Evolutionary conservation across 2,113 vertebrate genomes (phyloP), one percentile per base, ranked within the genome.

Genomic region (Brachirus orientalis): DNA sequence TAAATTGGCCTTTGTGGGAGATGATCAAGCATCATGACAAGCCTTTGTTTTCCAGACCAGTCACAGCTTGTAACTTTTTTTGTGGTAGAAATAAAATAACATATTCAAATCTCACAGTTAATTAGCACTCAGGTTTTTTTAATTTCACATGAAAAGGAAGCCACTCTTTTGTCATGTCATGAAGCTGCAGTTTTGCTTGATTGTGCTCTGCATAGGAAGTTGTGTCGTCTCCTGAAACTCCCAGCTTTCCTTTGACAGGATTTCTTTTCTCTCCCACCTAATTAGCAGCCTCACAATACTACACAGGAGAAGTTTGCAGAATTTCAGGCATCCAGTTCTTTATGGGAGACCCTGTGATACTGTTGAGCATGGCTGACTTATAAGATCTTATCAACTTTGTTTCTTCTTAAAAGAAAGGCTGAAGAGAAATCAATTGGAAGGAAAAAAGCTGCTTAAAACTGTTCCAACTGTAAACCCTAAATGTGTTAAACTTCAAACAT

Each of bases 351-450:
- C 53, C 76, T 76, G 69, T 75, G 76, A 86, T 87, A 82, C 72
- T 69, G 78, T 66, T 69, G 61, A 76, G 66, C 63, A 37, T 67
- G 55, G 59, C 72, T 78, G 78, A 77, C 83, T 91, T 86, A 87
- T 86, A 66, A 57, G 84, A 89, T 87, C 75, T 68, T 82, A 90
- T 89, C 75, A 80, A 67, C 63, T 79, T 73, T 82, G 63, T 74
- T 80, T 76, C 69, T 74, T 65, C 80, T 80, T 84, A 13, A 13
- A 72, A 81, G 81, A 47, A 72, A 82, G 43, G 59, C 75, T 86
- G 67, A 72, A 44, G 68, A 70, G 68, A 84, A 79, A 73, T 72
- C 63, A 37, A 79, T 63, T 82, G 74, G 88, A 18, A 62, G 51
- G n/a, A 52, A 69, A 69, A 82, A 74, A 44, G 74, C 73, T 73